Conservation (phyloP, 2,888 invertebrate genomes). For the Imbricaverruca yamaguchii region DNA sequence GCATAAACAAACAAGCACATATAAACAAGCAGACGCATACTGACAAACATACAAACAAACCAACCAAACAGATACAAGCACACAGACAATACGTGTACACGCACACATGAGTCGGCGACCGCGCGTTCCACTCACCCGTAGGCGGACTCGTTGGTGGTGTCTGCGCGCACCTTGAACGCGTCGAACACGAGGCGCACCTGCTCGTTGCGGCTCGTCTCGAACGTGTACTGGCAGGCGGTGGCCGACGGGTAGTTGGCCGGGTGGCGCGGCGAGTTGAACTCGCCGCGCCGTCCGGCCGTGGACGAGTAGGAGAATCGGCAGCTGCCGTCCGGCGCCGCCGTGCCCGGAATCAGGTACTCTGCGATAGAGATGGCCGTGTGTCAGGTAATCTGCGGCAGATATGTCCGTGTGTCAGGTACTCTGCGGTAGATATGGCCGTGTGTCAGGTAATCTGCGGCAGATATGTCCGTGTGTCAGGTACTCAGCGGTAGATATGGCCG, state of each 20-base stretch:
- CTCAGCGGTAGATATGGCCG: background rate
- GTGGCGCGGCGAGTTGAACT: slow-evolving; percentile 92
- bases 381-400: background rate
- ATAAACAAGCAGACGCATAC: no score
- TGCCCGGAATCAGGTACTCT: slow-evolving; percentile 91
- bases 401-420: background rate
- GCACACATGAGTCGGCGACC: no score
- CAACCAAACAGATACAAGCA: no score
- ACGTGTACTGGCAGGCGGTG: slow-evolving; percentile 88
- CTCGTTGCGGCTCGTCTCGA: slow-evolving; percentile 75
- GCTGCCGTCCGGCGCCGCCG: slow-evolving; percentile 79
- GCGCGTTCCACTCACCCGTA: slow-evolving; percentile 53
- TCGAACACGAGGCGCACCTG: slow-evolving; percentile 86
- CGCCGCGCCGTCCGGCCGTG: slow-evolving; percentile 75
- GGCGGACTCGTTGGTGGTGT: slow-evolving; percentile 66
- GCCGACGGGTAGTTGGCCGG: slow-evolving; percentile 94
- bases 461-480: no score
- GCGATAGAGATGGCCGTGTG: slow-evolving; percentile 46
- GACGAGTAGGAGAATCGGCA: slow-evolving; percentile 88
- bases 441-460: no score
- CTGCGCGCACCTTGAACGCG: slow-evolving; percentile 80
- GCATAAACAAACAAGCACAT: no score
- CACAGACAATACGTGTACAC: no score
- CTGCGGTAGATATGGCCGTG: no score
- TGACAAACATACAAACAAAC: no score